Percentiles rank a stretch among this genome's conserved stretches.
Evolutionary conservation across 23 tunicate genomes (phyloP).

Genomic region (Ciona savignyi): DNA sequence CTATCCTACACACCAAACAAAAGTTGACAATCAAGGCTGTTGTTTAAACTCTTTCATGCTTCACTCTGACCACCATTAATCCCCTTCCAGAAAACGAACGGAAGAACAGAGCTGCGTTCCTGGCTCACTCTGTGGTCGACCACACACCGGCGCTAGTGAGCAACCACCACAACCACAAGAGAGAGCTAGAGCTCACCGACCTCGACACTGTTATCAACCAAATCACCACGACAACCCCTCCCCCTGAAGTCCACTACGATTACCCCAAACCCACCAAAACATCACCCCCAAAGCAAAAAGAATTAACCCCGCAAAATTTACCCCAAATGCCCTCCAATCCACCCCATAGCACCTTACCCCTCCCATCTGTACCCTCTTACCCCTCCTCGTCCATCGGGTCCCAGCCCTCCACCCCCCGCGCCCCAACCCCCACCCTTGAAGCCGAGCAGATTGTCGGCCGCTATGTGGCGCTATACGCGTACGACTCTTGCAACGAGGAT

Average conservation of each 20-base stretch:
- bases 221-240: background rate
- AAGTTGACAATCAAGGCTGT: too few species aligned
- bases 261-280: too few species aligned
- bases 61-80: background rate
- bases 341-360: background rate
- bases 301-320: too few species aligned
- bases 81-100: slow-evolving; percentile 37
- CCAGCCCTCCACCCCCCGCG: slow-evolving; percentile 9
- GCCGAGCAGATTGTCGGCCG: slow-evolving; percentile 42
- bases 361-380: slow-evolving; percentile 57
- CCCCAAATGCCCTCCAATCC: slow-evolving; percentile 18
- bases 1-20: too few species aligned
- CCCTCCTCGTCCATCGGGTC: slow-evolving; percentile 41
- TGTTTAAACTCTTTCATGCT: background rate
- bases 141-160: slow-evolving; percentile 8
- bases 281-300: too few species aligned
- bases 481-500: slow-evolving; percentile 77
- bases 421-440: slow-evolving; percentile 10
- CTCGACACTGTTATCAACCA: slow-evolving; percentile 28
- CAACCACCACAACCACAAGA: slow-evolving; percentile 3
- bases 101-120: slow-evolving; percentile 63
- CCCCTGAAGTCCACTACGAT: background rate
- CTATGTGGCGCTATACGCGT: slow-evolving; percentile 66
- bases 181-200: slow-evolving; percentile 16
- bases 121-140: slow-evolving; percentile 57